Evolutionary conservation across 2,113 vertebrate species (phyloP).

Genomic region (Lamprologus speciosus): DNA sequence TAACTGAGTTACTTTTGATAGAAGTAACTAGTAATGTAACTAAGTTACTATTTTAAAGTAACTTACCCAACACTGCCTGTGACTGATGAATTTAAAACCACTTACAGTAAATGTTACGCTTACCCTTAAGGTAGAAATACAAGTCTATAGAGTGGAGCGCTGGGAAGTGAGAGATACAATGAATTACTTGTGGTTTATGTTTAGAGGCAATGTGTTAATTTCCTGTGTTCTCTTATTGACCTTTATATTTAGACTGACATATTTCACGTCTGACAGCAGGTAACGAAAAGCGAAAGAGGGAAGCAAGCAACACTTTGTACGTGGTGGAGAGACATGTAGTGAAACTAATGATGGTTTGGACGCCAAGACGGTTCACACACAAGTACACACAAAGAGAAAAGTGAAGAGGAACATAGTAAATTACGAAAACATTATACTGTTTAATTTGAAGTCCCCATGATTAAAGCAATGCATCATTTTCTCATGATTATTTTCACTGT

Average conservation of each 20-base stretch:
- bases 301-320: neutral
- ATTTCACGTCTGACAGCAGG: neutral
- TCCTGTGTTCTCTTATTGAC: slow-evolving; percentile 1
- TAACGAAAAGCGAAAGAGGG: neutral
- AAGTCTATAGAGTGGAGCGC: neutral
- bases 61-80: too few relatives aligned
- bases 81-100: neutral
- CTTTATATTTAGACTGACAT: neutral
- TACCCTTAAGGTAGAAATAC: neutral
- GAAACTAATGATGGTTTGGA: neutral
- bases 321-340: neutral
- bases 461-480: neutral
- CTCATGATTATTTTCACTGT: neutral
- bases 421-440: neutral
- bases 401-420: neutral
- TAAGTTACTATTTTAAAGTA: too few relatives aligned
- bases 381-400: neutral
- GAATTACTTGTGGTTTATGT: neutral
- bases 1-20: too few relatives aligned
- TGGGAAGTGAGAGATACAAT: neutral
- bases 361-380: neutral
- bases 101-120: neutral
- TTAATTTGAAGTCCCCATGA: neutral
- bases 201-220: neutral
- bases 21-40: too few relatives aligned